Base-by-base conservation (phyloP, 35 echinoderm and acorn worm genomes). In the Apostichopus parvimensis region DNA sequence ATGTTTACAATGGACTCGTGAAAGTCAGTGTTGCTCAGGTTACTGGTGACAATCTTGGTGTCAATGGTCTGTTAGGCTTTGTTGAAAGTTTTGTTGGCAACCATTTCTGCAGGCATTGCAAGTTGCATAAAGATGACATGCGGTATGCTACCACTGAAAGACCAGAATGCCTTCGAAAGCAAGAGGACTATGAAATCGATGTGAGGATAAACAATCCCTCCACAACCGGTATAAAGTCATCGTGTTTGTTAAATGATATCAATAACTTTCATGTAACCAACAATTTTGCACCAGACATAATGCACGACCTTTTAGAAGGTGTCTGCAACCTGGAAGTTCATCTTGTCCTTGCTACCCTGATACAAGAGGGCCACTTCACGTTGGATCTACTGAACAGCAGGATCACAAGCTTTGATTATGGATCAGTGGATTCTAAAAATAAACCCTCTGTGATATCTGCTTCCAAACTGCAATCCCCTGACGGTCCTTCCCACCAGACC, bases 231-330 rank as follows among this genome's bases (percentile, higher is more conserved):
- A 82, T 96, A 77, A 90, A 86, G 85, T 9, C 66, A 86, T 23
- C 21, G 1, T 94, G 91, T 73, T 21, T 86, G 9, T 59, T 92
- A 52, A 94, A 94, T 94, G 89, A 94, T 20, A 3, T 94, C 1
- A 34, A 87, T 52, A 92, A 82, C 57, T 94, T 94, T 75, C 93
- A 94, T 86, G 89, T 91, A 1, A 91, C 89, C 18, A 76, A 5
- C 0, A 94, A 87, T 77, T 66, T 45, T 87, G 70, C 93, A n/a
- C 93, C 79, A 77, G 88, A 87, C n/a, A 78, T 94, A 8, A 91
- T 94, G 93, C 93, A 94, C 17, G 93, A 94, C 57, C 13, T 94
- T 1, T 75, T 94, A 80, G 93, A 94, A 75, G 89, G 90, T 57
- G 26, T 94, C 52, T 94, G 93, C 24, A 73, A 25, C 25, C 78